Conservation (phyloP, 2,797 vertebrate genomes). For the Siniperca obscura region DNA sequence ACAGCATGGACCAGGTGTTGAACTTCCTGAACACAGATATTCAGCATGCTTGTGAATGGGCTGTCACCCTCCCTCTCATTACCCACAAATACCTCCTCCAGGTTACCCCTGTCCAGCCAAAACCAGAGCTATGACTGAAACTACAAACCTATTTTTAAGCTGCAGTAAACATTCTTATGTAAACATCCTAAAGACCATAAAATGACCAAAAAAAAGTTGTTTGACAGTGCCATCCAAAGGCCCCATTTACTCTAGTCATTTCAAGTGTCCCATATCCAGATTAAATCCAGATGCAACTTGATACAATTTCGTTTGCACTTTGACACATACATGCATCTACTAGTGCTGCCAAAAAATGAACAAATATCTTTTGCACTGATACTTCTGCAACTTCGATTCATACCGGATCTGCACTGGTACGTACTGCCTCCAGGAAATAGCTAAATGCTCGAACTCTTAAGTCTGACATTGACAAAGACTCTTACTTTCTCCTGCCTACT, state of each 20-base stretch:
- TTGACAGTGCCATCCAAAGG: not conserved
- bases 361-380: too few species aligned
- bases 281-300: not conserved
- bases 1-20: constrained; percentile 89
- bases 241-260: not conserved
- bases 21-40: constrained; percentile 92
- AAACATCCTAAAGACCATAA: not conserved
- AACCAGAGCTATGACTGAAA: constrained; percentile 19
- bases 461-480: not conserved
- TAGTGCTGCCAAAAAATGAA: not conserved
- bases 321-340: not conserved
- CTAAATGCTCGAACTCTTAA: not conserved
- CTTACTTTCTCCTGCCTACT: not conserved
- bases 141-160: constrained; percentile 10
- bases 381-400: not conserved
- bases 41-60: constrained; percentile 81
- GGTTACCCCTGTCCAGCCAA: constrained; percentile 42
- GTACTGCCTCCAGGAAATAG: not conserved
- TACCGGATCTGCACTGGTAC: not conserved
- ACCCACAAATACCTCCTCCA: constrained; percentile 72
- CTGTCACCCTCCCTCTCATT: constrained; percentile 89
- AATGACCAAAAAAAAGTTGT: not conserved
- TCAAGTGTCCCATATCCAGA: not conserved
- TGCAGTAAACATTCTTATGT: not conserved
- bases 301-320: not conserved